Conservation (phyloP, 1,140 invertebrate genomes). For the Aphidius ervi region DNA sequence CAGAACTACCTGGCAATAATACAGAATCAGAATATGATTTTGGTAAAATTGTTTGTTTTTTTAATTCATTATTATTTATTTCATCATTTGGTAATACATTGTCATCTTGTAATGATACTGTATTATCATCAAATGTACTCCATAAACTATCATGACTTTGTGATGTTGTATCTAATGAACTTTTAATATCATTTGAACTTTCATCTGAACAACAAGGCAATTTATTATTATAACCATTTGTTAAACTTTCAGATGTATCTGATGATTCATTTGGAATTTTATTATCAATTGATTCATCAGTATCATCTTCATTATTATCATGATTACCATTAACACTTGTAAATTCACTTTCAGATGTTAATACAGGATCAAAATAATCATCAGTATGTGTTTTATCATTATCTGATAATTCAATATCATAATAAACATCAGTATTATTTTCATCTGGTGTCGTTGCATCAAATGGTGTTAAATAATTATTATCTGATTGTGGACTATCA, state of each 20-base stretch:
- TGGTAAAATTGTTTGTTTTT: not conserved
- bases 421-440: conserved; percentile 55
- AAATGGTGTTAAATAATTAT: conserved; percentile 44
- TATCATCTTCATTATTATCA: too few species aligned
- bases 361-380: conserved; percentile 36
- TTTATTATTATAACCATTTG: not conserved
- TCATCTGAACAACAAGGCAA: conserved; percentile 31
- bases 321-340: conserved; percentile 1
- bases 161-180: conserved; percentile 40
- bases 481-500: conserved; percentile 46
- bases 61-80: not conserved
- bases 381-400: conserved; percentile 36
- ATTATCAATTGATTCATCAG: conserved; percentile 9
- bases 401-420: conserved; percentile 52
- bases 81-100: conserved; percentile 1
- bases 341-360: conserved; percentile 35
- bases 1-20: conserved; percentile 15
- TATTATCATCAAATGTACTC: conserved; percentile 46
- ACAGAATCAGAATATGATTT: conserved; percentile 44
- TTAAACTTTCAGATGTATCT: too few species aligned
- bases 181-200: conserved; percentile 31
- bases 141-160: conserved; percentile 44
- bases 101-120: conserved; percentile 40
- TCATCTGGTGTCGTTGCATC: conserved; percentile 33
- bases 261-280: not conserved